Base-by-base conservation (phyloP, 1,140 invertebrate species). In the Megathymus violae region DNA sequence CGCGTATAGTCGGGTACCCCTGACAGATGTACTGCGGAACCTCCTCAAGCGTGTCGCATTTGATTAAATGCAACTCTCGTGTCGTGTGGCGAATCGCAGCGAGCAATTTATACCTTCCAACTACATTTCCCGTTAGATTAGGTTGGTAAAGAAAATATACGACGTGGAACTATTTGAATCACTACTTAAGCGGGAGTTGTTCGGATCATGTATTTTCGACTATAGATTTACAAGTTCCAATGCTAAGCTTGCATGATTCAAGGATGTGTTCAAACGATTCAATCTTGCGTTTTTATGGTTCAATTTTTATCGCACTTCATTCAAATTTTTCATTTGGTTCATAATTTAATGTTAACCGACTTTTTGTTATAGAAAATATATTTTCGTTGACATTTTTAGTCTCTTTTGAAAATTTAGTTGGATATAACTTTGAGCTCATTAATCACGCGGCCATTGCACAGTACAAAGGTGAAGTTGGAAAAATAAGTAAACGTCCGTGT, bases 11-110 rank as follows among this genome's bases (percentile, higher is more conserved):
- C 13, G n/a, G 15, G 27, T 1, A 9, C 27, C 36, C 25, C 64
- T 71, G 71, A 70, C 62, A 68, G 66, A 74, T 71, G 68, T 68
- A 48, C 56, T 52, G 36, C 46, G 71, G 63, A 43, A 60, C 71
- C 54, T 63, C 65, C 68, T 65, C 48, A 52, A 68, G 40, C 63
- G 36, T 70, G 71, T 74, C 62, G 60, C 47, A 50, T 66, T 63
- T 68, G 71, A 74, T 74, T 74, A 71, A 67, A 74, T 63, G 47
- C 50, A 54, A 54, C 50, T 54, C 25, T 38, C 50, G 15, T 54
- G 50, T 54, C 14, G 34, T 31, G 62, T 47, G 51, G 41, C 60
- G 62, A 62, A 64, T 46, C 61, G 59, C 47, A 59, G 58, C n/a
- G 38, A 44, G 40, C 40, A 43, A 44, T 27, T 40, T 13, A 22